Base-by-base conservation (phyloP, 2,113 vertebrate species). In the Pogona vitticeps region DNA sequence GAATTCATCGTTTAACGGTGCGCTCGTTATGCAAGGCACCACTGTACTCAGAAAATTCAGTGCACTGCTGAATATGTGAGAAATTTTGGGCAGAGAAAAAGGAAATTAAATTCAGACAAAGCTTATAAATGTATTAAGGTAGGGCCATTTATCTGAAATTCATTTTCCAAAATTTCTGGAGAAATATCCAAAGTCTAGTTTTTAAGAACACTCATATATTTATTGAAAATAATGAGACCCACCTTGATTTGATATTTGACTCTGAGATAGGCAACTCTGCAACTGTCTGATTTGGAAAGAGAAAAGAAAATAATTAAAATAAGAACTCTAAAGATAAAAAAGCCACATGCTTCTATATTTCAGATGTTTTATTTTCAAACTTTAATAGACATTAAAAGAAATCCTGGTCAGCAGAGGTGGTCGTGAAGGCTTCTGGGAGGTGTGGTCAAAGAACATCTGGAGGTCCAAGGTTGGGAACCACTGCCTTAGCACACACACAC, bases 231-330 rank as follows among this genome's bases (percentile, higher is more conserved):
- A 26, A 67, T 85, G 70, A 75, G 61, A 76, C 94, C 93, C 85
- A 98, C 97, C 96, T 91, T 95, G 68, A 61, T 36, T 65, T 33
- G 86, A 42, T 1, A 90, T 52, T 85, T 89, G 94, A 68, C 68
- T 76, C 81, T 88, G 92, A 6, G 87, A 77, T 17, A 93, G 92
- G 88, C 96, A 94, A 31, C 76, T 83, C 76, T 97, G 96, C 90
- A 98, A 98, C 89, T 95, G 88, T 83, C 97, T 98, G 95, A 21
- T 18, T 84, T 87, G 93, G 73, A 76, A n/a, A n/a, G 70, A 56
- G 33, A 83, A 52, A 23, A 28, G 67, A 58, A 1, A 31, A 38
- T 84, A 72, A 81, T 23, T 33, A 26, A 52, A 7, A 81, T 4
- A 31, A 40, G 79, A 63, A 72, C 70, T 15, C 15, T 58, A 28